Conservation (phyloP, 2,113 vertebrate species). For the Oryzias curvinotus region DNA sequence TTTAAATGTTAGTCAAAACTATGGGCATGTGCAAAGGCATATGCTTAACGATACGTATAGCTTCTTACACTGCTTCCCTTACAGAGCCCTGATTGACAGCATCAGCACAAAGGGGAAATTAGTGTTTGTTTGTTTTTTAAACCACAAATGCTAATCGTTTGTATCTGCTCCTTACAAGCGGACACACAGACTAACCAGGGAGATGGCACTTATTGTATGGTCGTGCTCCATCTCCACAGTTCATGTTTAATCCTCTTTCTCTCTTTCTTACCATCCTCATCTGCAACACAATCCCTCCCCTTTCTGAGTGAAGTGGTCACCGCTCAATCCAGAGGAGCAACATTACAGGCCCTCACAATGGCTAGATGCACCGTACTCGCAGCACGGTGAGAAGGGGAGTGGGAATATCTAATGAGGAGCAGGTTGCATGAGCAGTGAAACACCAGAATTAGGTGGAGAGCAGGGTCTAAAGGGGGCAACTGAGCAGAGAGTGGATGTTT, state of each 20-base stretch:
- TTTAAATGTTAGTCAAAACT: slow-evolving; percentile 12
- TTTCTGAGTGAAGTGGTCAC: slow-evolving; percentile 18
- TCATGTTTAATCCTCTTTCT: slow-evolving; percentile 64
- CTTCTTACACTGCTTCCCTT: slow-evolving; percentile 12
- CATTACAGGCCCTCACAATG: slow-evolving; percentile 16
- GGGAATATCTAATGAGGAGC: slow-evolving; percentile 14
- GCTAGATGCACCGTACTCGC: slow-evolving; percentile 26
- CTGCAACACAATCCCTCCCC: slow-evolving; percentile 6
- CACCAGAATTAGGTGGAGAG: slow-evolving; percentile 23
- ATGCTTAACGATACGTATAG: slow-evolving; percentile 2
- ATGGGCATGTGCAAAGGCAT: not conserved
- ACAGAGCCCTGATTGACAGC: slow-evolving; percentile 55
- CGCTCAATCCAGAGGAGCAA: slow-evolving; percentile 22
- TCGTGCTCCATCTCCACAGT: slow-evolving; percentile 58
- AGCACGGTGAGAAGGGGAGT: slow-evolving; percentile 12
- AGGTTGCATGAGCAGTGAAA: slow-evolving; percentile 29
- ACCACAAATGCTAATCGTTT: slow-evolving; percentile 47
- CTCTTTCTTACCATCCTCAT: slow-evolving; percentile 23
- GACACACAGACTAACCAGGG: slow-evolving; percentile 54
- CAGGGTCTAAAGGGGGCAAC: slow-evolving; percentile 26
- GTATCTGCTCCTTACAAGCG: slow-evolving; percentile 46
- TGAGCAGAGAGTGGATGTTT: slow-evolving; percentile 10
- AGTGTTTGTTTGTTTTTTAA: slow-evolving; percentile 17
- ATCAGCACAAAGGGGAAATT: slow-evolving; percentile 47
- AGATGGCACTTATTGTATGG: slow-evolving; percentile 59